phyloP scores from a whole-genome alignment of 1,140 invertebrate species.

The Lamellibrachia luymesi region DNA sequence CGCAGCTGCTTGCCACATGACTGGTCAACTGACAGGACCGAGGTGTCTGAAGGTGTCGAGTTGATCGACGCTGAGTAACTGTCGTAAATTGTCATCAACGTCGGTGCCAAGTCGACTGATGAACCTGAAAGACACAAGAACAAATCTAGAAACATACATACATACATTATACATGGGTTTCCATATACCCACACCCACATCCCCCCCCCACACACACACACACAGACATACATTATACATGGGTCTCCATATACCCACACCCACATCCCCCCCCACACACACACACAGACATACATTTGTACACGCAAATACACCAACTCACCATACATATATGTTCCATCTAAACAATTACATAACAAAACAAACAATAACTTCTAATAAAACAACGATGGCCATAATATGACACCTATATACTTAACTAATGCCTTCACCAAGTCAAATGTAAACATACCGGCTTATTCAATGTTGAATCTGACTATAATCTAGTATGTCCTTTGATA shows the following conservation, averaged over 20 bases:
- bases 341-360: neutral
- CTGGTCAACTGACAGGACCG: neutral
- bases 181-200: neutral
- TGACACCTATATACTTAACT: neutral
- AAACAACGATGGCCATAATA: neutral
- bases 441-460: neutral
- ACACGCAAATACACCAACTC: no score
- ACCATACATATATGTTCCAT: neutral
- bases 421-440: neutral
- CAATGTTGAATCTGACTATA: neutral
- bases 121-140: slow-evolving; percentile 61
- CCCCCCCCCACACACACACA: no score
- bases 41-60: slow-evolving; percentile 20
- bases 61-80: slow-evolving; percentile 58
- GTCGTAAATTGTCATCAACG: slow-evolving; percentile 69
- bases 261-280: no score
- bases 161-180: neutral
- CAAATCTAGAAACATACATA: neutral
- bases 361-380: neutral
- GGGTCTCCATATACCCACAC: no score
- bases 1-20: slow-evolving; percentile 18
- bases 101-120: slow-evolving; percentile 66
- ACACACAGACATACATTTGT: no score
- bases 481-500: neutral
- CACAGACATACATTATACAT: no score